Base-by-base conservation (phyloP, 2,113 vertebrate species). In the Megaleporinus macrocephalus region DNA sequence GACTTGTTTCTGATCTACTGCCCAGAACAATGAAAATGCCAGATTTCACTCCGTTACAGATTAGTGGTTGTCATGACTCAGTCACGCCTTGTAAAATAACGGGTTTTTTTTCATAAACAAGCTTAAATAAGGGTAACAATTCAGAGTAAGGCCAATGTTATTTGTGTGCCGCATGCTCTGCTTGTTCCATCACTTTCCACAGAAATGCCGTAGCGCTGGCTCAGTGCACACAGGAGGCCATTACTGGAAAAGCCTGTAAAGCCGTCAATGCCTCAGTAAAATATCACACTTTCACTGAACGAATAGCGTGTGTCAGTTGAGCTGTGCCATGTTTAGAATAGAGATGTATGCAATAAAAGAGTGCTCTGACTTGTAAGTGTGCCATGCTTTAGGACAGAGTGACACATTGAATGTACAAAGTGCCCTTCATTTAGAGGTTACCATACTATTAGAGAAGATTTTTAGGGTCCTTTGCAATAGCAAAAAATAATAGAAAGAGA, bases 141-240 rank as follows among this genome's bases (percentile, higher is more conserved):
- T 73, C 9, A 18, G 55, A 80, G 61, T 36, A 9, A 14, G 36
- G 63, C 62, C 29, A 20, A 44, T 70, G 41, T 70, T 70, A 70
- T 70, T 70, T 70, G 33, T 70, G 66, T 79, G 51, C 69, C 77
- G 7, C 44, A 57, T 27, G 22, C 77, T 79, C 26, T 3, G 27
- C 65, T 72, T 61, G 33, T 81, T 80, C 62, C 49, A 73, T 80
- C 73, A 33, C 79, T 81, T 81, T 74, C 30, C 61, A 66, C 30
- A 27, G 61, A 72, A 49, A 63, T 41, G 33, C 33, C 12, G 29
- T 33, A 33, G 59, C n/a, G 36, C 33, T 49, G 22, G 29, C 27
- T 62, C 79, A 57, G 61, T 66, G 47, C 73, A 66, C 79, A 41
- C 36, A 68, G 73, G 57, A 73, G 72, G 73, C 29, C 72, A 51